These are phyloP conservation scores for Steromphala cineraria DNA, from an alignment of 2,888 invertebrate species.

Conservation along the genomic window DNA sequence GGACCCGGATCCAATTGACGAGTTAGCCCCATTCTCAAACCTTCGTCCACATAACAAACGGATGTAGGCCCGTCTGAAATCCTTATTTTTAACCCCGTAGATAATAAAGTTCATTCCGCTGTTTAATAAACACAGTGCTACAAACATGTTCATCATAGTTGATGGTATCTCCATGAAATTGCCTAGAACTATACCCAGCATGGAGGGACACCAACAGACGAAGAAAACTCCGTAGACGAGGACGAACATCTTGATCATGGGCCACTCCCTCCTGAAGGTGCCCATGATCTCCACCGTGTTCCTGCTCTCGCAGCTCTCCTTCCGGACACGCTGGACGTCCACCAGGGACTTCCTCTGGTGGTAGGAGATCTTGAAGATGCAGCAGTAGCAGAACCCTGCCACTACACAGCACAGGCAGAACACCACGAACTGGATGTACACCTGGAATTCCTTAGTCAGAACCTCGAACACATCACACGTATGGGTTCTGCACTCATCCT, in stretches of 20 bases:
- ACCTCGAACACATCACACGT: constrained; percentile 24
- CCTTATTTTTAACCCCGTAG: constrained; percentile 28
- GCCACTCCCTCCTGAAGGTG: not conserved
- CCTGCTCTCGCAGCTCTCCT: not conserved
- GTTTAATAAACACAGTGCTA: constrained; percentile 25
- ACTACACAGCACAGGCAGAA: constrained; percentile 26
- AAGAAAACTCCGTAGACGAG: constrained; percentile 37
- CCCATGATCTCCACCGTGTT: not conserved
- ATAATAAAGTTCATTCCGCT: constrained; percentile 35
- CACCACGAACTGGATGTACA: constrained; percentile 21
- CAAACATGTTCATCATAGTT: not conserved
- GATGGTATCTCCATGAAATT: constrained; percentile 26
- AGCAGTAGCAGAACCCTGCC: not conserved
- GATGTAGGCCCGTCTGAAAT: constrained; percentile 30
- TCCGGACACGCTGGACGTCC: not conserved
- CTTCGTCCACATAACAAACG: constrained; percentile 13
- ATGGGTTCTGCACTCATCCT: not conserved
- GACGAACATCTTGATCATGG: constrained; percentile 27
- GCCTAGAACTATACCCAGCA: constrained; percentile 24
- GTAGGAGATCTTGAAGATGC: not conserved
- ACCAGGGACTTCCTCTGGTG: constrained; percentile 12
- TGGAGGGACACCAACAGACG: constrained; percentile 33
- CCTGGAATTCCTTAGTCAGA: constrained; percentile 22
- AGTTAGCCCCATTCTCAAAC: not conserved
- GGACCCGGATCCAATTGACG: too few species aligned